Evolutionary conservation across 2,797 vertebrate species (phyloP).

Genomic region (Sebastes oblongus): DNA sequence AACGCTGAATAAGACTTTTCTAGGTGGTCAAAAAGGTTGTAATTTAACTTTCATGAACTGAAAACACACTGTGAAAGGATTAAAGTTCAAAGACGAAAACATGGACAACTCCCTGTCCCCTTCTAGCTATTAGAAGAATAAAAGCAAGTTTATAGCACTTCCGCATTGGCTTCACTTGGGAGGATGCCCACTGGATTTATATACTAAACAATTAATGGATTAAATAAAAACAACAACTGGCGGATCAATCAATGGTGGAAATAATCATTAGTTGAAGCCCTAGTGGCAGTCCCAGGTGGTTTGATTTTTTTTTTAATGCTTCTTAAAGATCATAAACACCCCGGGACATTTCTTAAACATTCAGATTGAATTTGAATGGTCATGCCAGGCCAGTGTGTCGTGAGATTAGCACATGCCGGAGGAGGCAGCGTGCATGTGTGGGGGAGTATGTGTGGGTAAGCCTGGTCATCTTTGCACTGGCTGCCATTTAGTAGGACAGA

Average conservation of each 20-base stretch:
- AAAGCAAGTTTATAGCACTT: too few relatives aligned
- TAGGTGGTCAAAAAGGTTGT: too few relatives aligned
- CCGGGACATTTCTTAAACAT: constrained; percentile 23
- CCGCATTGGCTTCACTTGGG: too few relatives aligned
- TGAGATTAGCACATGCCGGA: constrained; percentile 51
- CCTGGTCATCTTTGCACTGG: constrained; percentile 55
- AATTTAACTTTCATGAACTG: too few relatives aligned
- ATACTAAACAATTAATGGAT: not conserved
- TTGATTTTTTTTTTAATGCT: not conserved
- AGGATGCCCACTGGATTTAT: too few relatives aligned
- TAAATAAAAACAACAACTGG: not conserved
- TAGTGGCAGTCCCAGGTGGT: not conserved
- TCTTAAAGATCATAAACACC: constrained; percentile 9
- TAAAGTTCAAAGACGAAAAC: too few relatives aligned
- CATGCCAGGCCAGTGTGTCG: constrained; percentile 53
- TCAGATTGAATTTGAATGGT: constrained; percentile 28
- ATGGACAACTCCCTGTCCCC: too few relatives aligned
- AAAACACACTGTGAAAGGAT: too few relatives aligned
- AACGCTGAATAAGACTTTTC: too few relatives aligned
- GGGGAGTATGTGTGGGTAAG: constrained; percentile 31
- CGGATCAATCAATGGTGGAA: not conserved
- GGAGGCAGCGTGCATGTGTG: constrained; percentile 7
- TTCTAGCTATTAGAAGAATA: too few relatives aligned
- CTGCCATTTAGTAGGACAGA: constrained; percentile 68
- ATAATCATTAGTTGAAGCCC: not conserved